Evolutionary conservation across 2,888 invertebrate species (phyloP), one percentile per base, ranked within the genome.

Genomic region (Caradrina kadenii): DNA sequence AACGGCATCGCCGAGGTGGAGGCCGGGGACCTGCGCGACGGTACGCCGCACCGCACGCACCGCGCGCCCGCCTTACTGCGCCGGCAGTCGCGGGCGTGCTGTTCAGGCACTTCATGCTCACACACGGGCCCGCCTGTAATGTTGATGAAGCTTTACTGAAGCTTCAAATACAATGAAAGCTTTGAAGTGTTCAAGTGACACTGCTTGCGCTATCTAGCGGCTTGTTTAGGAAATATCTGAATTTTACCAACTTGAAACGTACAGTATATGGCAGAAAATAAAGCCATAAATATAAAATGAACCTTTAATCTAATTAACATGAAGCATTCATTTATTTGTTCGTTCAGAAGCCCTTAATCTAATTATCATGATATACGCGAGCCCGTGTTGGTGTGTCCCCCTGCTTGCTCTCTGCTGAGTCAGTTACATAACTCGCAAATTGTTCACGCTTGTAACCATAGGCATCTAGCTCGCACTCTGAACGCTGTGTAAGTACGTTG

Each of bases 1-100:
- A 97, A 97, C 91, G 98, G 98, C 54, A 96, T 98, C 63, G 98
- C 97, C 52, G 99, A 99, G 96, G 99, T 99, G 80, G 99, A 99
- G 96, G 99, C 99, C 42, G 98, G 98, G 11, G 99, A 99, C 93
- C 96, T 99, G 79, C 96, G 98, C 92, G 87, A 87, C 83, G 91
- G 92, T 91, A 45, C 62, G 45, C 55, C 59, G 17, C 11, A 50
- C 45, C 45, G 0, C 2, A 22, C 22, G 17, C 15, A 2, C 13
- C 22, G 7, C 31, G 31, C 31, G 7, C 6, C 31, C 26, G 26
- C 21, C 19, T 21, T 22, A 26, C 7, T 17, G 4, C 13, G 48
- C 10, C 4, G 0, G 35, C 17, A n/a, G 3, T 13, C 15, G 22
- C 48, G 15, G 31, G 31, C 15, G 4, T 39, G n/a, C 19, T 6